These are phyloP conservation scores for Acromyrmex heyeri DNA, from an alignment of 1,140 invertebrate species.

Conservation along the genomic window DNA sequence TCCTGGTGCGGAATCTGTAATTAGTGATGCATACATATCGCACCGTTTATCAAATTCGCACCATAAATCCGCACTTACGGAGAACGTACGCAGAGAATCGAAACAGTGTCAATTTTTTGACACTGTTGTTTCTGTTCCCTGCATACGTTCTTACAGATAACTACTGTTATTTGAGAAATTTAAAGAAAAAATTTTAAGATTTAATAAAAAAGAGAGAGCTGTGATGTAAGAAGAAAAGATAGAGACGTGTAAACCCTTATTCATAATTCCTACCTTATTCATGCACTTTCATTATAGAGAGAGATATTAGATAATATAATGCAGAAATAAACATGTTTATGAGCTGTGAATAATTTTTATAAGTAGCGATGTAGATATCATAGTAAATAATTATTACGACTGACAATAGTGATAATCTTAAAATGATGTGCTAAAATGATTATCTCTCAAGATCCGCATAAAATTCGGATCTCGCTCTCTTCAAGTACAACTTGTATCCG, in stretches of 20 bases:
- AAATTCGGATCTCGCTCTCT: conserved; percentile 17
- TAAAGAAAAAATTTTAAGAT: neutral
- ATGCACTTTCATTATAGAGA: too few relatives aligned
- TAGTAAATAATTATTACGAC: neutral
- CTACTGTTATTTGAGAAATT: too few relatives aligned
- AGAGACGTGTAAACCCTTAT: neutral
- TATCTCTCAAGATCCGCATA: neutral
- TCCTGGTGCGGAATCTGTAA: conserved; percentile 14
- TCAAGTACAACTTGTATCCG: conserved; percentile 31
- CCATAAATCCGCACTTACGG: neutral
- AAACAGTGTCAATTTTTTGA: neutral
- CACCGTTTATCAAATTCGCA: neutral
- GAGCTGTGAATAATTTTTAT: neutral
- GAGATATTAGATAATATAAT: neutral
- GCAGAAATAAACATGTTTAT: neutral
- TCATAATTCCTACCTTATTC: too few relatives aligned
- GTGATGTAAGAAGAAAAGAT: neutral
- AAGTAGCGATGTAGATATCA: neutral
- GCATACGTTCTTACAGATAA: neutral
- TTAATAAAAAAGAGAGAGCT: neutral
- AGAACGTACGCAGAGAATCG: neutral
- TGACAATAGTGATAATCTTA: neutral
- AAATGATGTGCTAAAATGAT: neutral
- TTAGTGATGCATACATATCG: conserved; percentile 17
- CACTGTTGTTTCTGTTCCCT: neutral